Base-by-base conservation (phyloP, 92 coral and sea anemone genomes). In the Bergia puertoricense region DNA sequence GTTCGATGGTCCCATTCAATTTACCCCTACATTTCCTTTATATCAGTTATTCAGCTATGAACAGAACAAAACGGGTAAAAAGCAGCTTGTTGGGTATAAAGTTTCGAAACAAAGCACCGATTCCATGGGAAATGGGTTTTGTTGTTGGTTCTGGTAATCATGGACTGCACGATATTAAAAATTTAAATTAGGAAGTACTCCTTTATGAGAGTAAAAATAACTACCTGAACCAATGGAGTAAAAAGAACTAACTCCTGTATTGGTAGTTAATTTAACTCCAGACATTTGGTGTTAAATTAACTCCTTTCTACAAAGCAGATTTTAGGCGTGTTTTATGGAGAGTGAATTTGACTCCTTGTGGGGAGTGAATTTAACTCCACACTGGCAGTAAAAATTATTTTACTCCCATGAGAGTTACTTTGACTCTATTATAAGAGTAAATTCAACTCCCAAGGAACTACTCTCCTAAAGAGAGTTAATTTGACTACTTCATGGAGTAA, bases 281-380 rank as follows among this genome's bases (percentile, higher is more conserved):
- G 65, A 56, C 65, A 56, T 56, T 56, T 56, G 65, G 65, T 6
- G 65, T 56, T 56, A 56, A 56, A 56, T 56, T 74, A 74, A 39
- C 77, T 74, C 45, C 46, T 74, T 14, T 74, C 45, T 5, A 74
- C 37, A 74, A 74, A 74, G 45, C 77, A 74, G 15, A 74, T 2
- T 74, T 74, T 74, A 4, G 48, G 78, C 37, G 78, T 38, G 23
- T 4, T 37, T 3, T 74, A 74, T 74, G 18, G 78, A 74, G 78
- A 38, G 78, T 39, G 7, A 74, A 74, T 39, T 74, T 40, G 40
- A 74, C 78, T 11, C 78, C 78, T 74, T 46, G n/a, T 10, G 77
- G 42, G 77, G 43, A 73, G 77, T 73, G 77, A 73, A 73, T 57
- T 57, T 57, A 57, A 57, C 66, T 57, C 42, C 78, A 74, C 40